Evolutionary conservation across 2,888 invertebrate species (phyloP).

Genomic region (Hypselothyrea guttata): DNA sequence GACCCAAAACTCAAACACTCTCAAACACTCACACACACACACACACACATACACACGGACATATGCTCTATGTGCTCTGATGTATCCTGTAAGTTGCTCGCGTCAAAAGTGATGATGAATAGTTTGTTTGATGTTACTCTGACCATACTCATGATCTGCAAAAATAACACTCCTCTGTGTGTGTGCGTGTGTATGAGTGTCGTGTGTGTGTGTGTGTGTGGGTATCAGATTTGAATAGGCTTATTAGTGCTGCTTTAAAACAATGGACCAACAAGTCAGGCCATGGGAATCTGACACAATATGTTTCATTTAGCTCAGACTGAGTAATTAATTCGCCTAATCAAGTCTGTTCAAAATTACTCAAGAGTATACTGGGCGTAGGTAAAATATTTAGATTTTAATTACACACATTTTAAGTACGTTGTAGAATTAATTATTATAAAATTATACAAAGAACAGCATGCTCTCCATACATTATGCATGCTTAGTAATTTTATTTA

Average conservation of each 20-base stretch:
- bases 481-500: too few relatives aligned
- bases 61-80: slow-evolving; percentile 36
- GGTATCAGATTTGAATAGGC: not conserved
- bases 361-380: too few relatives aligned
- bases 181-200: not conserved
- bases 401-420: too few relatives aligned
- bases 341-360: too few relatives aligned
- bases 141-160: slow-evolving; percentile 73
- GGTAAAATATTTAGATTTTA: too few relatives aligned
- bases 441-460: too few relatives aligned
- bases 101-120: slow-evolving; percentile 76
- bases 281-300: too few relatives aligned
- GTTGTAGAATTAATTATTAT: too few relatives aligned
- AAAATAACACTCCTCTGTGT: slow-evolving; percentile 48
- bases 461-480: too few relatives aligned
- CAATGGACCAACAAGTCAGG: not conserved
- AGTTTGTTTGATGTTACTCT: slow-evolving; percentile 78
- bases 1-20: slow-evolving; percentile 9
- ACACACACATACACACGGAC: slow-evolving; percentile 72
- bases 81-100: slow-evolving; percentile 58
- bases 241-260: not conserved
- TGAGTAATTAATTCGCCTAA: too few relatives aligned
- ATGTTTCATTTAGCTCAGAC: too few relatives aligned
- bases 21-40: slow-evolving; percentile 21
- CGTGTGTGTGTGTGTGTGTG: slow-evolving; percentile 4